Conservation (phyloP, 2,113 vertebrate genomes). For the Scopus umbretta region DNA sequence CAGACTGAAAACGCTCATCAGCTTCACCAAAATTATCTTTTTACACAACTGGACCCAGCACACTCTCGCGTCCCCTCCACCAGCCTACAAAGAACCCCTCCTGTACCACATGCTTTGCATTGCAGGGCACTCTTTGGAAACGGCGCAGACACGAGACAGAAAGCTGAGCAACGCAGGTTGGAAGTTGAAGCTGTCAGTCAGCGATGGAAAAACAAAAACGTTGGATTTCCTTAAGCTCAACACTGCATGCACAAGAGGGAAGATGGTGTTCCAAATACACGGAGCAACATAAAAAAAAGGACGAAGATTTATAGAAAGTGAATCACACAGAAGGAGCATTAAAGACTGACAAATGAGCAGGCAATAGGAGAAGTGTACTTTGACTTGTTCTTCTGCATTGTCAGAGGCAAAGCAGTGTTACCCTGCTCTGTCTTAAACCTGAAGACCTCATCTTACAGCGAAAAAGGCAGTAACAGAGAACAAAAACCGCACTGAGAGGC, state of each 20-base stretch:
- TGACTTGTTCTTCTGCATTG: not conserved
- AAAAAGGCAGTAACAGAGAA: not conserved
- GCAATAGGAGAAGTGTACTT: accelerated
- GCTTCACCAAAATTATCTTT: not conserved
- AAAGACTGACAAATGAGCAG: not conserved
- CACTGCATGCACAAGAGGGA: not conserved
- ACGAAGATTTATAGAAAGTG: not conserved
- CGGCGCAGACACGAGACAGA: accelerated
- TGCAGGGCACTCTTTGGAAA: not conserved
- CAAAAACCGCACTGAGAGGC: not conserved
- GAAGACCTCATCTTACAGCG: not conserved
- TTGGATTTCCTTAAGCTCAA: not conserved
- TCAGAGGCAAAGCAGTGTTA: not conserved
- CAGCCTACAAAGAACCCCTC: not conserved
- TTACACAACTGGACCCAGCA: not conserved
- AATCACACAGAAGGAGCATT: not conserved
- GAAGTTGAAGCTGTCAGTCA: not conserved
- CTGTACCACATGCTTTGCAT: not conserved
- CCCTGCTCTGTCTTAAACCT: not conserved
- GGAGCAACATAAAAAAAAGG: not conserved
- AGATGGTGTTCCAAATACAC: not conserved
- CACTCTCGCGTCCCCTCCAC: not conserved
- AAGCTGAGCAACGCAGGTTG: not conserved
- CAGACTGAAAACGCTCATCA: not conserved
- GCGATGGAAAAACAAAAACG: not conserved